Evolutionary conservation across 2,888 invertebrate genomes (phyloP).

Genomic region (Drosophila peninsularis): DNA sequence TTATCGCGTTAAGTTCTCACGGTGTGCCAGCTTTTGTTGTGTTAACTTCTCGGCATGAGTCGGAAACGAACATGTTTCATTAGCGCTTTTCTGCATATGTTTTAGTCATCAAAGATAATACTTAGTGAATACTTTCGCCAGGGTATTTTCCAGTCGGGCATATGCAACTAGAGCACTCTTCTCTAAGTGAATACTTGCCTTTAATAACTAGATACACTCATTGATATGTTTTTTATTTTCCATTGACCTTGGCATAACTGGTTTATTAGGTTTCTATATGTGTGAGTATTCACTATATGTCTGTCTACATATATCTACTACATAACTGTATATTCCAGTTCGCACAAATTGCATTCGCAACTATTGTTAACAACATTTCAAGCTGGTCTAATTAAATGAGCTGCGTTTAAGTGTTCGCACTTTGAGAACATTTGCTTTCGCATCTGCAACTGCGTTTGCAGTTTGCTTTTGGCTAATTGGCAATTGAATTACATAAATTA

Average conservation of each 20-base stretch:
- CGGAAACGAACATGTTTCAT: neutral
- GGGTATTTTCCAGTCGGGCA: neutral
- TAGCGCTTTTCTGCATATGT: too few species aligned
- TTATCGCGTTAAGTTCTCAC: neutral
- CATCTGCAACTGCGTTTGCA: neutral
- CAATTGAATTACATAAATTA: conserved; percentile 70
- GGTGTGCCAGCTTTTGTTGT: neutral
- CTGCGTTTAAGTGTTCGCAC: conserved; percentile 36
- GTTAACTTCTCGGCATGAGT: neutral
- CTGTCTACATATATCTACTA: neutral
- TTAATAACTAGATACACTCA: neutral
- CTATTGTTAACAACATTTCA: conserved; percentile 16
- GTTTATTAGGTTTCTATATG: neutral
- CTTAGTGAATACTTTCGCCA: neutral
- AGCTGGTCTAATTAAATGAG: conserved; percentile 19
- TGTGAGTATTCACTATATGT: too few species aligned
- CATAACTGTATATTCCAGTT: neutral
- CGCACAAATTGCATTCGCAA: neutral
- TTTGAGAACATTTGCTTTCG: conserved; percentile 30
- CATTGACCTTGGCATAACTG: neutral
- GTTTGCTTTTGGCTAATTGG: conserved; percentile 58
- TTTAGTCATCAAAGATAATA: too few species aligned
- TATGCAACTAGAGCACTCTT: neutral
- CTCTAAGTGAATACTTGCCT: neutral
- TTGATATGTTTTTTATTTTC: neutral